Evolutionary conservation across 2,797 vertebrate species (phyloP), one percentile per base, ranked within the genome.

Genomic region (Urosaurus nigricauda): DNA sequence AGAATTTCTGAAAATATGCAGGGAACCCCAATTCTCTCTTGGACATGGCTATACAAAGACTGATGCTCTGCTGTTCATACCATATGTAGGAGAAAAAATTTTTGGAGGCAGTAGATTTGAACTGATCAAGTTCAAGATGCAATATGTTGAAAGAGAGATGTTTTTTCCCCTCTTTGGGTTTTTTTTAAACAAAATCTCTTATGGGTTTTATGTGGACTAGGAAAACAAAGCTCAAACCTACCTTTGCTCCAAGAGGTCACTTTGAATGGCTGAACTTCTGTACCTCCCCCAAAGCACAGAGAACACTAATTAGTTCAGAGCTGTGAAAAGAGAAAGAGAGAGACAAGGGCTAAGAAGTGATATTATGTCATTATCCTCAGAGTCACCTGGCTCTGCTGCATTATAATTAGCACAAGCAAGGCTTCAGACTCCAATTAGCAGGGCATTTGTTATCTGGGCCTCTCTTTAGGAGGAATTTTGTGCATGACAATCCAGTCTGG

Each of bases 301-400:
- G 63, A 53, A 60, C 63, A 71, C 60, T 87, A 78, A 90, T 90
- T 87, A 87, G 29, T 79, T 84, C 63, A 58, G 63, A 32, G 47
- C n/a, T 56, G 19, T 32, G 47, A 26, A 84, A 89, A 70, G 74
- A 79, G 47, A 79, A 84, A 40, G 83, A 84, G 43, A 84, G 85
- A n/a, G 65, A 74, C 81, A 83, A 83, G 43, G 80, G 53, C 75
- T 79, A 87, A 40, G 75, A 65, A 74, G 26, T 74, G 56, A 81
- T 37, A 17, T 51, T 73, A 73, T 84, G 79, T 84, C 43, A 80
- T 79, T 53, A 79, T 87, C 77, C 74, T 84, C 65, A 40, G 53
- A 79, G 43, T 84, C 75, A 80, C 77, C 77, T 65, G 75, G 40
- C 53, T 73, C 75, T 51, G 80, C 74, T 70, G 75, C 40, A 63